phyloP scores from a whole-genome alignment of 2,888 invertebrate species.

The Actias luna region DNA sequence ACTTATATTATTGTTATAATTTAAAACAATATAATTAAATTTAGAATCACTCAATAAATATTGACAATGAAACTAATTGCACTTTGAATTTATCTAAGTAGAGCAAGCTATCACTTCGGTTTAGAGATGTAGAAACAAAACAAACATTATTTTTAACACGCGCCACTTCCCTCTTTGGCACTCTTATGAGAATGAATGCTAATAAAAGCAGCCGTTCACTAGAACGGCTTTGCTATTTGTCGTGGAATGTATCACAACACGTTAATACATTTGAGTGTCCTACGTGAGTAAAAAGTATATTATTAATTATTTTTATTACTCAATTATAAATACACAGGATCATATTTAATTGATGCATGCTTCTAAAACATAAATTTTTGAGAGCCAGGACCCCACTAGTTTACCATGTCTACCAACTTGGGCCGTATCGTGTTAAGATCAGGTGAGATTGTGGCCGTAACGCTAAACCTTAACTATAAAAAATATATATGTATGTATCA shows the following conservation, averaged over 20 bases:
- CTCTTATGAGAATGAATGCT: slow-evolving; percentile 2
- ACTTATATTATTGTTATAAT: neutral
- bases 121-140: neutral
- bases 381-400: too few species aligned
- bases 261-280: neutral
- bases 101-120: neutral
- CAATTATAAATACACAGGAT: too few species aligned
- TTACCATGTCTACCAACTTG: too few species aligned
- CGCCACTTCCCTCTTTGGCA: neutral
- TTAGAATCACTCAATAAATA: neutral
- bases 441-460: too few species aligned
- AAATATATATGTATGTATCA: too few species aligned
- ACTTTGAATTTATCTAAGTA: neutral
- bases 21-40: neutral
- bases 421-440: too few species aligned
- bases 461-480: too few species aligned
- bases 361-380: too few species aligned
- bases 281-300: neutral
- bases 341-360: too few species aligned
- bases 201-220: neutral
- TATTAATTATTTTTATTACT: neutral
- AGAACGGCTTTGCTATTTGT: neutral
- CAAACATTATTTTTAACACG: neutral
- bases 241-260: neutral
- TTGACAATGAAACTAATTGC: neutral